These are phyloP conservation scores for Drosophila bipectinata DNA, from an alignment of 1,140 invertebrate genomes.

Conservation along the genomic window DNA sequence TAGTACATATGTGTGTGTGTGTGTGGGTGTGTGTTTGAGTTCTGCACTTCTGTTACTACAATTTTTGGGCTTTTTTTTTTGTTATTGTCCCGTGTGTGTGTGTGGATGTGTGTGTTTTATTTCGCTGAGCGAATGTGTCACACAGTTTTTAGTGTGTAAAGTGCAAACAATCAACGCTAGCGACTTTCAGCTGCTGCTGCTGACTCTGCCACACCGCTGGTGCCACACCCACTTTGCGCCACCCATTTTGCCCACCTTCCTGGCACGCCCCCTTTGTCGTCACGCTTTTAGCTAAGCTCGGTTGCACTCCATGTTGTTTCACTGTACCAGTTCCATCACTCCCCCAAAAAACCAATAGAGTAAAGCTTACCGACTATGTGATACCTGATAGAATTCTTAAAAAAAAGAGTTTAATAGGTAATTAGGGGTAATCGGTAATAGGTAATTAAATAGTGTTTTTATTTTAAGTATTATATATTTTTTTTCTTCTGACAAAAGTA, in stretches of 20 bases:
- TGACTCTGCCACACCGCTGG: slow-evolving; percentile 13
- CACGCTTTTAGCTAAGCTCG: slow-evolving; percentile 50
- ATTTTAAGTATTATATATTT: not conserved
- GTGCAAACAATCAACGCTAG: slow-evolving; percentile 78
- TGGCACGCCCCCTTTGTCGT: not conserved
- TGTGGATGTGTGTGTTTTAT: slow-evolving; percentile 25
- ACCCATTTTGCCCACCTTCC: not conserved
- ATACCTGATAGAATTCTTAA: no score
- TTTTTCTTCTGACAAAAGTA: not conserved
- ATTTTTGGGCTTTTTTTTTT: slow-evolving; percentile 4
- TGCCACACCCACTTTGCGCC: not conserved
- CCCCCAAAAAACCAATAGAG: not conserved
- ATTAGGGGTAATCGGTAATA: no score
- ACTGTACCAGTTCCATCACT: slow-evolving; percentile 29
- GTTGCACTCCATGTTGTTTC: slow-evolving; percentile 37
- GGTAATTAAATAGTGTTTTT: no score
- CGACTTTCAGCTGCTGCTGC: slow-evolving; percentile 66
- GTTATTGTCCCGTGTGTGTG: slow-evolving; percentile 9
- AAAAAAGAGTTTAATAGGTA: no score
- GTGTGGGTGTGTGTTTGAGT: not conserved
- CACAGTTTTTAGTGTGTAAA: slow-evolving; percentile 73
- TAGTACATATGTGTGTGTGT: slow-evolving; percentile 4
- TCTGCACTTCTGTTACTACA: not conserved
- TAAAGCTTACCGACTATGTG: not conserved
- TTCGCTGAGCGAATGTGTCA: slow-evolving; percentile 54